Base-by-base conservation (phyloP, 2,888 invertebrate species). In the Drosophila lutescens region DNA sequence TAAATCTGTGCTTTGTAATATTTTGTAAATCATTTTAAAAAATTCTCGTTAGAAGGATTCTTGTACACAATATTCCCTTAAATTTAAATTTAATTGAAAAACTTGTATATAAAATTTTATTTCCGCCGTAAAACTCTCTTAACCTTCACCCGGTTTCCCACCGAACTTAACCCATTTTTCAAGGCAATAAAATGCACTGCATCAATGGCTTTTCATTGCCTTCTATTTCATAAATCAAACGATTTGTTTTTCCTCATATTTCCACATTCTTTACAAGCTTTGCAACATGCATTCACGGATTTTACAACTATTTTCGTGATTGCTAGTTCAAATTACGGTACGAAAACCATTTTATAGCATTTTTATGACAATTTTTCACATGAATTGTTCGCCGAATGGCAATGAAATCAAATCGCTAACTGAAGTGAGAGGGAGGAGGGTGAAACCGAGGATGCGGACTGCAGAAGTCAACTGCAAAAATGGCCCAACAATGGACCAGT, bases 291-390 rank as follows among this genome's bases (percentile, higher is more conserved):
- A 61, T 66, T 32, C 20, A 38, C 51, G 17, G 76, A 56, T 60
- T 53, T 69, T 66, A 58, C 62, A 67, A 55, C 61, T 78, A 78
- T 73, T 78, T 68, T 44, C 56, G 54, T 41, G 32, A 32, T 47
- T 10, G 50, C 49, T 23, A 58, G 79, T 77, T 85, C 66, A 62
- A 77, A 85, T 86, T 80, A 77, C 85, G 57, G 20, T 58, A 34
- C 34, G n/a, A 44, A 40, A 54, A 36, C 9, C 50, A 72, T 88
- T 86, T 88, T 85, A 85, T 85, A 76, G 76, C 87, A 84, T 78
- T 85, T 85, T 85, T 85, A 85, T 84, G 84, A 73, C 85, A 79
- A 84, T 85, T 85, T 86, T 88, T 88, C 85, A 88, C 88, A 88
- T 85, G 85, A 85, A 74, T 88, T 86, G 80, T 30, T 62, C 54